Evolutionary conservation across 1,140 invertebrate species (phyloP).

Genomic region (Drosophila athabasca): DNA sequence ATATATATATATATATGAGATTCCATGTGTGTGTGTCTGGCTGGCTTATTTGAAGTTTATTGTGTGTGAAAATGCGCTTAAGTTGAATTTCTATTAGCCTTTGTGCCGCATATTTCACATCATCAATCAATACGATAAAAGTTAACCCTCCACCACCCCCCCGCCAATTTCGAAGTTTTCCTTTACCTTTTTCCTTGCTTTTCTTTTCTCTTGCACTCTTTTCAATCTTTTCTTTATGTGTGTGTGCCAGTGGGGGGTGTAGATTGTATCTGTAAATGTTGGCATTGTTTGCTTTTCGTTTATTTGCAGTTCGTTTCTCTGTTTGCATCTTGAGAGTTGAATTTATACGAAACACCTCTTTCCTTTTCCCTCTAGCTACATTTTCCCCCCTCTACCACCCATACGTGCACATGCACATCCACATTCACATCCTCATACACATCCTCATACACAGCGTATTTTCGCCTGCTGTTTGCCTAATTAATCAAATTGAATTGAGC

Average conservation of each 20-base stretch:
- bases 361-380: neutral
- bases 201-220: constrained; percentile 24
- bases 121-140: constrained; percentile 82
- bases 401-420: neutral
- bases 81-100: constrained; percentile 81
- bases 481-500: constrained; percentile 61
- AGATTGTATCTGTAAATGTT: constrained; percentile 18
- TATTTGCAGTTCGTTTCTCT: constrained; percentile 35
- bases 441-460: no score
- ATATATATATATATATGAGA: no score
- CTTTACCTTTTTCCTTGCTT: constrained; percentile 7
- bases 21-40: constrained; percentile 1
- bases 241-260: neutral
- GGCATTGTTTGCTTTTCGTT: constrained; percentile 39
- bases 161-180: neutral
- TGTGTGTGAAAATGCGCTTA: constrained; percentile 82
- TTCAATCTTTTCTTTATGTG: constrained; percentile 36
- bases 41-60: constrained; percentile 78
- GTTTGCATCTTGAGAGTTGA: constrained; percentile 34
- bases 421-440: neutral
- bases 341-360: constrained; percentile 4
- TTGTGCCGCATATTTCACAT: constrained; percentile 79
- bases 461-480: constrained; percentile 45
- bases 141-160: constrained; percentile 23
- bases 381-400: neutral